phyloP scores from a whole-genome alignment of 2,113 vertebrate genomes.

The Leucopsar rothschildi region DNA sequence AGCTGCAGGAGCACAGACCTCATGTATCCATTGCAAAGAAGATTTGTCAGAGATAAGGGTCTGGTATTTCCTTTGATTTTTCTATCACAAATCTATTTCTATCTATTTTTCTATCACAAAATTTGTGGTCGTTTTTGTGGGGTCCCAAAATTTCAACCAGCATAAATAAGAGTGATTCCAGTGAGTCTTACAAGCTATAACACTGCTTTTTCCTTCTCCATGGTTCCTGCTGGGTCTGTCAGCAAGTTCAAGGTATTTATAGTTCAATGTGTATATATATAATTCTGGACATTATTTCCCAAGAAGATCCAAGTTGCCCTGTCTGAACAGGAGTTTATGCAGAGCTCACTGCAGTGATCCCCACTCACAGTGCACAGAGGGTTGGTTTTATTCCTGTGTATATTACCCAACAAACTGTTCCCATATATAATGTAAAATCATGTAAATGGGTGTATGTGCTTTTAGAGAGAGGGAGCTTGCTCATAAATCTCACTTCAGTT shows the following conservation, averaged over 20 bases:
- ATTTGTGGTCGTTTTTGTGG: not conserved
- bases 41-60: not conserved
- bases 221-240: not conserved
- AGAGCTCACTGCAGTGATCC: not conserved
- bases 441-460: not conserved
- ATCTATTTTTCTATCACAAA: not conserved
- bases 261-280: too few species aligned
- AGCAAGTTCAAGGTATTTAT: not conserved
- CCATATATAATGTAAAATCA: not conserved
- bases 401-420: not conserved
- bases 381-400: not conserved
- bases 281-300: not conserved
- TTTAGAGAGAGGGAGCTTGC: not conserved
- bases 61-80: not conserved
- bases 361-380: not conserved
- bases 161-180: not conserved
- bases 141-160: not conserved
- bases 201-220: not conserved
- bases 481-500: conserved; percentile 1
- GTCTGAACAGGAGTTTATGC: not conserved
- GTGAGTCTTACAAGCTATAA: not conserved
- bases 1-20: not conserved
- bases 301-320: not conserved
- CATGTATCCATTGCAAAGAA: not conserved
- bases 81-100: not conserved